Evolutionary conservation across 2,888 invertebrate genomes (phyloP), one percentile per base, ranked within the genome.

Genomic region (Copidosoma aretas): DNA sequence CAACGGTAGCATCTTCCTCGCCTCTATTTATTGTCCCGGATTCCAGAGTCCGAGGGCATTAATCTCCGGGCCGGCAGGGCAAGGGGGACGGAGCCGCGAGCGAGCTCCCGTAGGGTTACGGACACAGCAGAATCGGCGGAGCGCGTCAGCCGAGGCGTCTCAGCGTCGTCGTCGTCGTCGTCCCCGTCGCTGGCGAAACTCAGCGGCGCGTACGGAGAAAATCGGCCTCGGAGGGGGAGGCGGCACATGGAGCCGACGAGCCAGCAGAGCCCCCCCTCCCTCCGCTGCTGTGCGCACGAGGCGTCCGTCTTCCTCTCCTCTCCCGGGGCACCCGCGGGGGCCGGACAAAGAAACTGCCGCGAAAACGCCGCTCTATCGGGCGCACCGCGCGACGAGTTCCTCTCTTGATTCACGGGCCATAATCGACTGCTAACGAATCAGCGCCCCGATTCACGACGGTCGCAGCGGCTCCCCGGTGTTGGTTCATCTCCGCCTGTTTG

Each of bases 11-110:
- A 32, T 32, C 32, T 32, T 5, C 32, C 43, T 46, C 71, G 72
- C 76, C 76, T 81, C 82, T 82, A 82, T 83, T 83, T 83, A 82
- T 83, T 83, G 83, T 82, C 82, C 80, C 78, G 82, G 82, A 83
- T 82, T 82, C 82, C 81, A 80, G 81, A 82, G 82, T 82, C 81
- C 82, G 81, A 81, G 77, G 79, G 80, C 81, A 84, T 83, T 83
- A 83, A 83, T 83, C 83, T 81, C 78, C 73, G 41, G 76, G 76
- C 76, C 77, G 77, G 77, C 22, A 19, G 78, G 17, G 32, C 3
- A 32, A 32, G 8, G 32, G 2, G 17, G n/a, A n/a, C n/a, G n/a
- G n/a, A 19, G 19, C 10, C 52, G 52, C 52, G 52, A 15, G 43
- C 19, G 52, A 10, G 52, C 5, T 3, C 19, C 32, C 1, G 56